Evolutionary conservation across 2,113 vertebrate species (phyloP).

Genomic region (Callaeas wilsoni): DNA sequence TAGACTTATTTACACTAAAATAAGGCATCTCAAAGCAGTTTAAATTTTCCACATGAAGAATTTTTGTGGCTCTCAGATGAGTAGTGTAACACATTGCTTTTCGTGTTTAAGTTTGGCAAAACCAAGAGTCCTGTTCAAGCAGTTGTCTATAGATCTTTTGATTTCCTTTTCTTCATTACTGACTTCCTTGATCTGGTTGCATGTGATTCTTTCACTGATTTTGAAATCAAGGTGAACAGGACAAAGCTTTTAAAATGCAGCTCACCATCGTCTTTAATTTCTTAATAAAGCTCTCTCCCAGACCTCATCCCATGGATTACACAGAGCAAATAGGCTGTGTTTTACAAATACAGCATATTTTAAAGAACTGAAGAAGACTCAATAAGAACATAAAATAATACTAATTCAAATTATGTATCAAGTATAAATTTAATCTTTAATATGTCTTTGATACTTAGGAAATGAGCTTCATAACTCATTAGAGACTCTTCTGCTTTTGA

Average conservation of each 20-base stretch:
- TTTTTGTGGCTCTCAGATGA: neutral
- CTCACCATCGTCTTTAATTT: neutral
- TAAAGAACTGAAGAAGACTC: constrained; percentile 32
- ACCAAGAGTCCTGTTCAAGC: neutral
- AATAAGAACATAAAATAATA: constrained; percentile 22
- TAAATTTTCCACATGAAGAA: neutral
- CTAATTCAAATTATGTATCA: constrained; percentile 49
- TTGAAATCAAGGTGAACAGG: constrained; percentile 6
- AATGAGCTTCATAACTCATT: constrained; percentile 48
- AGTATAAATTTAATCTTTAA: constrained; percentile 53
- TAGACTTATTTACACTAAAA: neutral
- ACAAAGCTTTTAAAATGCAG: neutral
- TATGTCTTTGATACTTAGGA: constrained; percentile 36
- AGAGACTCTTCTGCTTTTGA: neutral
- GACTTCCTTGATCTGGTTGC: neutral
- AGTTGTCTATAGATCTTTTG: neutral
- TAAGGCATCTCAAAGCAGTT: neutral
- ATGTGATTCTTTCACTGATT: neutral
- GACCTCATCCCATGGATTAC: constrained; percentile 14
- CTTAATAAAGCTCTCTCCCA: constrained; percentile 17
- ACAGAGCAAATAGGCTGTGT: neutral
- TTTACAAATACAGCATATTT: too few relatives aligned
- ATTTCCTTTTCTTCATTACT: neutral
- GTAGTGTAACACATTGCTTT: neutral
- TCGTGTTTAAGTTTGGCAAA: neutral